These are phyloP conservation scores for Nanorana parkeri DNA, from an alignment of 2,113 vertebrate genomes.

Conservation along the genomic window DNA sequence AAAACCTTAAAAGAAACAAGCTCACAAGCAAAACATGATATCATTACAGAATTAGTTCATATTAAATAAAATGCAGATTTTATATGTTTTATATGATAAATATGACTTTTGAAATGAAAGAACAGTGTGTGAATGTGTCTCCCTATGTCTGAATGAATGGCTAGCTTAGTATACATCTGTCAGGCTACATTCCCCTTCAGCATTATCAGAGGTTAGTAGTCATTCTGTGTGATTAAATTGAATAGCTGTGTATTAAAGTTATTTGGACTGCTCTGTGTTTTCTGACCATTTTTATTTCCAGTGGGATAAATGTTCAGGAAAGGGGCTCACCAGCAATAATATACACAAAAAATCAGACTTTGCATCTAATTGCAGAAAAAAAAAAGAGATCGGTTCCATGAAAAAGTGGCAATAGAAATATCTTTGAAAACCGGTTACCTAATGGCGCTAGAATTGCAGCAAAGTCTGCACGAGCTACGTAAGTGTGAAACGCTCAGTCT, in stretches of 20 bases:
- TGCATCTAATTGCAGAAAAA: constrained; percentile 9
- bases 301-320: neutral
- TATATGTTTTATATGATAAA: no score
- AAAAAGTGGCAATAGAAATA: constrained; percentile 15
- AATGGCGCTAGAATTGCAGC: neutral
- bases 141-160: neutral
- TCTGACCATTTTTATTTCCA: neutral
- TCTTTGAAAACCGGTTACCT: neutral
- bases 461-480: neutral
- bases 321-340: neutral
- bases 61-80: no score
- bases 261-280: neutral
- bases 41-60: no score
- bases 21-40: no score
- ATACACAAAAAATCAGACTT: neutral
- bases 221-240: neutral
- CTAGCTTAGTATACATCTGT: neutral
- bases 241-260: no score
- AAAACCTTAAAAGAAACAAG: no score
- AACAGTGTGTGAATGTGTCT: neutral
- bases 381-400: constrained; percentile 14
- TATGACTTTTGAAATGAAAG: no score
- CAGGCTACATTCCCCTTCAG: neutral
- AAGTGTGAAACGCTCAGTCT: neutral
- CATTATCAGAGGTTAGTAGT: neutral